Base-by-base conservation (phyloP, 1,140 invertebrate genomes). In the Cherax quadricarinatus region DNA sequence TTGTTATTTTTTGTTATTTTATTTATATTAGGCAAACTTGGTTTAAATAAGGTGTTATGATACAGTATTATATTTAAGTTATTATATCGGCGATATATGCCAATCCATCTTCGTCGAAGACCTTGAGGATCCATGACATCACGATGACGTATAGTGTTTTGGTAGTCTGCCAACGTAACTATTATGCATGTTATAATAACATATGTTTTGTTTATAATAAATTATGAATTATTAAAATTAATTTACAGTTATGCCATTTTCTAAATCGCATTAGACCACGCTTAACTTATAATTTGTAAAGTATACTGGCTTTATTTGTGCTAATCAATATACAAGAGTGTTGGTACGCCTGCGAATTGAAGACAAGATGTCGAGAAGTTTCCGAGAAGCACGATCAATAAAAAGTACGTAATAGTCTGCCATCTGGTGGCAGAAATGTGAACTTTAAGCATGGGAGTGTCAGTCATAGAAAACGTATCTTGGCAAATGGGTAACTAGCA, bases 351-450 rank as follows among this genome's bases (percentile, higher is more conserved):
- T 91, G 89, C 48, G 60, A 80, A 51, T 78, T 48, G 84, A 73
- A 57, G 84, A 66, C 86, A 91, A 91, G 89, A 91, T 91, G 85
- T 91, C 89, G 89, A 53, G 83, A 91, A 91, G 89, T 91, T 91
- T 91, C 89, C 82, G 89, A 73, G 85, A 85, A 82, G 75, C 70
- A 73, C 87, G 89, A 91, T 91, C 89, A 78, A 91, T 91, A 91
- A 91, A 91, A 91, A 87, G 78, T 78, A 66, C 62, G 62, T 86
- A 91, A 60, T 91, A 86, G 84, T 91, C 89, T 91, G 89, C 84
- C 89, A 75, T 86, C 89, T 91, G 84, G 84, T 91, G 89, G 85
- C 75, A 73, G 89, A 73, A 80, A 57, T 49, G 75, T n/a, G 41
- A 66, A 91, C 62, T 49, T 48, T 14, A 0, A 30, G 3, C n/a